A percentile compares a stretch with the other conserved stretches of the same genome.
These are phyloP conservation scores for Ptyas mucosa DNA, from an alignment of 2,113 vertebrate species.

Conservation along the genomic window DNA sequence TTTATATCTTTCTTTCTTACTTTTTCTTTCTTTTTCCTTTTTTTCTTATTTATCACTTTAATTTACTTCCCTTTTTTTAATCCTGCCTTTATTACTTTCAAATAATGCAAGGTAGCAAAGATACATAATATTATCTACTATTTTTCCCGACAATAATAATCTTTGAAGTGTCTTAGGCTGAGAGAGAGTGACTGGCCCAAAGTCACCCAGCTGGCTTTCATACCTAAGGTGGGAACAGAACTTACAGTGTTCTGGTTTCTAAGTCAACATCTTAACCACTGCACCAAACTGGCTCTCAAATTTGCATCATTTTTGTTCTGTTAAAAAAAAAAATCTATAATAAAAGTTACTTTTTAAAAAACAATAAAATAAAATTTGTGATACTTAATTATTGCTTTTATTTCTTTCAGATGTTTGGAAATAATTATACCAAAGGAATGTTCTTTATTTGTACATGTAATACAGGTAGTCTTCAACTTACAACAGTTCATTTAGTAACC, in stretches of 20 bases:
- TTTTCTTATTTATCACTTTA: background rate
- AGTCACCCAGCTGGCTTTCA: too few relatives aligned
- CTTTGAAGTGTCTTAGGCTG: background rate
- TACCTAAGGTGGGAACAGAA: too few relatives aligned
- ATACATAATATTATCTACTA: background rate
- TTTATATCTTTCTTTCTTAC: background rate
- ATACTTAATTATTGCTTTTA: background rate
- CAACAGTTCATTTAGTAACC: background rate
- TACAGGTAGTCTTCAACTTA: background rate
- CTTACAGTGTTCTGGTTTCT: too few relatives aligned
- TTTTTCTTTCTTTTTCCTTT: background rate
- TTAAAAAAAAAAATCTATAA: background rate
- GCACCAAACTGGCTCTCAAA: background rate
- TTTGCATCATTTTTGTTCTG: background rate
- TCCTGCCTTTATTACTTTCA: background rate
- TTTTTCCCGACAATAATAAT: background rate
- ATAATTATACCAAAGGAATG: background rate
- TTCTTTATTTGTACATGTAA: background rate
- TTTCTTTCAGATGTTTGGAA: background rate
- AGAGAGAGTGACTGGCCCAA: background rate
- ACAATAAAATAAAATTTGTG: background rate
- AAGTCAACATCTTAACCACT: too few relatives aligned
- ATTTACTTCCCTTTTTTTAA: background rate
- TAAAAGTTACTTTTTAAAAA: background rate
- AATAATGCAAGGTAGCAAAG: background rate